These are phyloP conservation scores for Dione vanillae DNA, from an alignment of 2,888 invertebrate species.

Conservation along the genomic window DNA sequence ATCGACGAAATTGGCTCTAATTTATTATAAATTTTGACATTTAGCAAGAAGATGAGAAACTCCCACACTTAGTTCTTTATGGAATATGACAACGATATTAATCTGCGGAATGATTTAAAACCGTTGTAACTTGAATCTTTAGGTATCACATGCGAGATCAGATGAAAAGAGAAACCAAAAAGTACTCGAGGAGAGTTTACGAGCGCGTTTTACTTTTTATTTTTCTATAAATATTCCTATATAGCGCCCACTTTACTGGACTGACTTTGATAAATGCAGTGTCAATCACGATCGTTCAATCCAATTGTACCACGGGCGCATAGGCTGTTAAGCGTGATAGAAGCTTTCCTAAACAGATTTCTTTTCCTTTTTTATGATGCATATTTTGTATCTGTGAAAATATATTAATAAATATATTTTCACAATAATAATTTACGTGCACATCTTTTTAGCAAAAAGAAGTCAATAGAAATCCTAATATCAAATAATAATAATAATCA, in stretches of 20 bases:
- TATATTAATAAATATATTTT: too few relatives aligned
- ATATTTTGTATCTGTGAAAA: not conserved
- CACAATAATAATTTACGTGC: too few relatives aligned
- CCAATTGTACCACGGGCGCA: not conserved
- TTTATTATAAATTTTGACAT: not conserved
- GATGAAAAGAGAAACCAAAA: conserved; percentile 16
- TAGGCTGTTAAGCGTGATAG: conserved; percentile 17
- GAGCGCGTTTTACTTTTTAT: not conserved
- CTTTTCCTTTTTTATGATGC: not conserved
- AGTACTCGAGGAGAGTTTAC: conserved; percentile 2
- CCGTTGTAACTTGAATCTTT: conserved; percentile 7
- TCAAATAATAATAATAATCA: too few relatives aligned
- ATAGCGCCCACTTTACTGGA: not conserved
- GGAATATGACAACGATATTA: not conserved
- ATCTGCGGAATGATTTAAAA: not conserved
- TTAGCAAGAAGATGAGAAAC: not conserved
- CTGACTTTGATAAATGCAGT: conserved; percentile 19
- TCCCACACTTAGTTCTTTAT: not conserved
- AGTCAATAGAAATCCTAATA: too few relatives aligned
- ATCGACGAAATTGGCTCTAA: too few relatives aligned
- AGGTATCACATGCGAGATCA: not conserved
- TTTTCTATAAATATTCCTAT: not conserved
- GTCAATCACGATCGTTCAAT: conserved; percentile 1
- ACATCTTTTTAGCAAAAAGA: too few relatives aligned
- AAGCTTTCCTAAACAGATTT: not conserved